Evolutionary conservation across 37 sponge, comb jelly and placozoan genomes (phyloP), one percentile per base, ranked within the genome.

Genomic region (Ianthella basta): DNA sequence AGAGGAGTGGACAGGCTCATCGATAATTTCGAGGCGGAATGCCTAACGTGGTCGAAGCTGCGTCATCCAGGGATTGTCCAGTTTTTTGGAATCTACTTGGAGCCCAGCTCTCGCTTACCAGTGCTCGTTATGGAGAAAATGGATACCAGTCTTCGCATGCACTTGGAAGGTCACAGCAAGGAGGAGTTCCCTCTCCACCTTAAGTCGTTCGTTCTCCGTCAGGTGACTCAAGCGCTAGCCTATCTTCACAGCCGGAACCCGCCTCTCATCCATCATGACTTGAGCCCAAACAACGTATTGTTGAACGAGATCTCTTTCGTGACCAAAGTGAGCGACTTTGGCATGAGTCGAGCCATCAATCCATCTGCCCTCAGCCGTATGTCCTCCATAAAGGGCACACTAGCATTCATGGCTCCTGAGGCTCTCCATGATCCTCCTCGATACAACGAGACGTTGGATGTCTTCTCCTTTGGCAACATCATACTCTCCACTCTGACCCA

Each of bases 381-480:
- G 35, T 25, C 56, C 21, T 32, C 59, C 21, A 37, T 59, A 13
- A 57, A 57, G 59, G 82, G 82, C 19, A 57, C 60, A 20, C 21
- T 59, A 15, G 61, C 40, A 1, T 81, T 81, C 35, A 37, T 81
- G 38, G 39, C 82, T 25, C 82, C 82, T 10, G 82, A 81, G 38
- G 64, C 64, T 20, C 19, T 57, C 19, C 13, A 12, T 20, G 27
- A 18, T 27, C 61, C 27, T 4, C 82, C 61, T 60, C 61, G 59
- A 16, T 81, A 55, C 38, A 59, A 59, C 37, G 59, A 59, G 30
- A 57, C 36, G 30, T 59, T 81, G 29, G 82, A 81, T 55, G 82
- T 81, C 38, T 81, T 81, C 63, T 81, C 82, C 13, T 81, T 81
- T 81, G 82, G 82, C 21, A 59, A 59, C 59, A 40, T 81, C 38